phyloP scores from a whole-genome alignment of 2,797 vertebrate genomes.

The Hapalemur alaotrensis region DNA sequence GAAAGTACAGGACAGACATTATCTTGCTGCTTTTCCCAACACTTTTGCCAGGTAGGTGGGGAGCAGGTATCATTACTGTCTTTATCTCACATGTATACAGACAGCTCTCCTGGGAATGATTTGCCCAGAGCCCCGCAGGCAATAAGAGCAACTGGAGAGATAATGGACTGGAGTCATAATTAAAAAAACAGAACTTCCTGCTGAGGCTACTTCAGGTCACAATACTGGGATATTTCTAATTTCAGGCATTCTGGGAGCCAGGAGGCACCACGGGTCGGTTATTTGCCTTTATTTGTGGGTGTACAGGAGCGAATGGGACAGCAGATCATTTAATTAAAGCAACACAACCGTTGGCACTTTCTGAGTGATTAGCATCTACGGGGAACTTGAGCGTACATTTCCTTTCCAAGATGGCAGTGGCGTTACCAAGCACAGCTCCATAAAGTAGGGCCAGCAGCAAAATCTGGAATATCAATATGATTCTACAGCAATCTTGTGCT shows the following conservation, averaged over 20 bases:
- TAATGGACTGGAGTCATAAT: slow-evolving; percentile 34
- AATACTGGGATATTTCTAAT: slow-evolving; percentile 30
- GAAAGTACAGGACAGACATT: not conserved
- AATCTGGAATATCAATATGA: not conserved
- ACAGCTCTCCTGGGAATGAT: not conserved
- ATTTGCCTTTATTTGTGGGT: not conserved
- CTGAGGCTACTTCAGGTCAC: slow-evolving; percentile 45
- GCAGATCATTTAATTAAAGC: not conserved
- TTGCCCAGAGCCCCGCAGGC: not conserved
- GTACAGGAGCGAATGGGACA: not conserved
- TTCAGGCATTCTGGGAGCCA: not conserved
- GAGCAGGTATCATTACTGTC: not conserved
- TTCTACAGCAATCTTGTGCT: not conserved
- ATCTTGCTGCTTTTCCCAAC: not conserved
- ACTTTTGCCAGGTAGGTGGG: not conserved
- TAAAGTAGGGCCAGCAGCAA: not conserved
- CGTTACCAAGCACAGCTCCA: not conserved
- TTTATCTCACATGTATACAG: not conserved
- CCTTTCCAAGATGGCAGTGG: not conserved
- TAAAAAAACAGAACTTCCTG: slow-evolving; percentile 63
- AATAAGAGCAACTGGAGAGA: slow-evolving; percentile 14
- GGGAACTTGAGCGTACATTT: not conserved
- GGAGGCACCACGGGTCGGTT: not conserved
- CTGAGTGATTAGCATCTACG: not conserved
- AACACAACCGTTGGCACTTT: not conserved